phyloP scores from a whole-genome alignment of 2,797 vertebrate species.

The Naso thynnoides region DNA sequence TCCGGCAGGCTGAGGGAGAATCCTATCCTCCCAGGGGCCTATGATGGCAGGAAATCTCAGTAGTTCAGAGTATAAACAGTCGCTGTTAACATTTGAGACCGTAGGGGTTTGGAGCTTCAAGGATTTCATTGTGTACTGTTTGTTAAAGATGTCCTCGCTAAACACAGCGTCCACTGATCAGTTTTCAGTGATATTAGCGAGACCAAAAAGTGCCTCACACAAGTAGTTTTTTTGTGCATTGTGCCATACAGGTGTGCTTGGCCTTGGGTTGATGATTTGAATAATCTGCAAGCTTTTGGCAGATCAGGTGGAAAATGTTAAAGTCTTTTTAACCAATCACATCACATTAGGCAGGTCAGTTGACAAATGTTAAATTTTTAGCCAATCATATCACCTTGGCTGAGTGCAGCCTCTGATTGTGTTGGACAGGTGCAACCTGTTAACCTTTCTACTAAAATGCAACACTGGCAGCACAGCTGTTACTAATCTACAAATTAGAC shows the following conservation, averaged over 20 bases:
- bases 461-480: too few relatives aligned
- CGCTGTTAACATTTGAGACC: conserved; percentile 56
- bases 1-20: conserved; percentile 51
- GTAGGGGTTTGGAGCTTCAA: conserved; percentile 33
- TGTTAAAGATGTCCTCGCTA: conserved; percentile 32
- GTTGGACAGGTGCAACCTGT: too few relatives aligned
- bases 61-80: conserved; percentile 59
- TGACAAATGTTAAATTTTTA: too few relatives aligned
- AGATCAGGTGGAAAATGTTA: too few relatives aligned
- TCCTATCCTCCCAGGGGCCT: conserved; percentile 52
- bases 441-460: too few relatives aligned
- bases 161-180: conserved; percentile 20
- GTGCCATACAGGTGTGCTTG: not conserved
- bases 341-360: too few relatives aligned
- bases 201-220: conserved; percentile 18
- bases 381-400: too few relatives aligned
- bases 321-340: too few relatives aligned
- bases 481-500: too few relatives aligned
- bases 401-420: too few relatives aligned
- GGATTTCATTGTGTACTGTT: conserved; percentile 21
- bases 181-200: conserved; percentile 19
- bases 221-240: conserved; percentile 3
- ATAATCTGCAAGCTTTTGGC: too few relatives aligned
- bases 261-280: too few relatives aligned
- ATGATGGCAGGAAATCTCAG: conserved; percentile 55